phyloP scores from a whole-genome alignment of 2,113 vertebrate species.

The Antennarius striatus region DNA sequence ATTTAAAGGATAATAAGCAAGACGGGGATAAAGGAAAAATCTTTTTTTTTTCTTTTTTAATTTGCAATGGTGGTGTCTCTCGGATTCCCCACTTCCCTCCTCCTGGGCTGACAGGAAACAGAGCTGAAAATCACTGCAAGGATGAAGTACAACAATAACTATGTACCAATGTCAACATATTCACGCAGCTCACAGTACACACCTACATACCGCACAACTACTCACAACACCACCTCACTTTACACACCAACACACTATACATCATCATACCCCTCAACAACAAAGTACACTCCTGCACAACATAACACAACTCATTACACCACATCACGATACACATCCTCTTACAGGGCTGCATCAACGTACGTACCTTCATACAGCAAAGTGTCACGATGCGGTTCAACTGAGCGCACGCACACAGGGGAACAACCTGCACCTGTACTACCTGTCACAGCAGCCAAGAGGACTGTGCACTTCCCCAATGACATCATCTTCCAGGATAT shows the following conservation, averaged over 20 bases:
- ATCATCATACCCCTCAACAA: constrained; percentile 39
- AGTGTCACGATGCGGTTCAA: constrained; percentile 49
- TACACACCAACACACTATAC: constrained; percentile 62
- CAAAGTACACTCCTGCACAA: constrained; percentile 66
- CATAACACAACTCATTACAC: constrained; percentile 64
- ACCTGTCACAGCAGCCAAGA: constrained; percentile 65
- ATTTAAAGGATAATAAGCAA: constrained; percentile 35
- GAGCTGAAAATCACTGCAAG: constrained; percentile 41
- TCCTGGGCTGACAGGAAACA: constrained; percentile 38
- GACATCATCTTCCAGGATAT: constrained; percentile 93
- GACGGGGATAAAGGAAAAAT: constrained; percentile 40
- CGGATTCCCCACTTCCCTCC: constrained; percentile 54
- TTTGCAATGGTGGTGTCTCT: constrained; percentile 14
- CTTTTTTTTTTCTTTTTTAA: constrained; percentile 30
- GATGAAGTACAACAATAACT: constrained; percentile 87
- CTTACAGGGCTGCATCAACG: constrained; percentile 61
- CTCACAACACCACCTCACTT: constrained; percentile 57
- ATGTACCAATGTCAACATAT: constrained; percentile 60
- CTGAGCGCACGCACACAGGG: constrained; percentile 36
- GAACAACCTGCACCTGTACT: constrained; percentile 55
- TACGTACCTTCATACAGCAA: constrained; percentile 67
- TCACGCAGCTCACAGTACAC: constrained; percentile 67
- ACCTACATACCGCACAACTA: constrained; percentile 61
- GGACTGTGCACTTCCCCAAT: constrained; percentile 89
- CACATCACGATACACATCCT: constrained; percentile 53